Conservation (phyloP, 2,888 invertebrate species). For the Unio delphinus region DNA sequence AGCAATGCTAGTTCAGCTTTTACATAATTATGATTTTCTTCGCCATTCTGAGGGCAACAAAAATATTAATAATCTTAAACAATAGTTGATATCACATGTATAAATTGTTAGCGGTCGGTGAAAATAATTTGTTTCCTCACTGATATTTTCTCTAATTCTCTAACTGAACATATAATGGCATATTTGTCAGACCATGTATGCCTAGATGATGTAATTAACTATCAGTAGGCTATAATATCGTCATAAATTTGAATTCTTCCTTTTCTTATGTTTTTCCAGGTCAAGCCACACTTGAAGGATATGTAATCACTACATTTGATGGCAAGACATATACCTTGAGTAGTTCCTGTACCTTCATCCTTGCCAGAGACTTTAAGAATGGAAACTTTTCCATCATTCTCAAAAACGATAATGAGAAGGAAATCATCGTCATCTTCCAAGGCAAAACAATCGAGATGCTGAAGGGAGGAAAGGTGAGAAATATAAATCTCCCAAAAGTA, state of each 20-base stretch:
- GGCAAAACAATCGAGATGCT: slow-evolving; percentile 43
- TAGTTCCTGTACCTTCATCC: slow-evolving; percentile 84
- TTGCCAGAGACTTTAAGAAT: slow-evolving; percentile 86
- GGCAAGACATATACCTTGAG: slow-evolving; percentile 82
- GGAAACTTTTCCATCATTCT: slow-evolving; percentile 86
- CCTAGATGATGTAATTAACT: slow-evolving; percentile 18
- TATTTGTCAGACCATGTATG: background rate
- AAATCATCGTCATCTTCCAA: slow-evolving; percentile 37
- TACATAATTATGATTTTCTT: too few species aligned
- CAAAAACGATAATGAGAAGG: slow-evolving; percentile 74
- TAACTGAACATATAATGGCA: background rate
- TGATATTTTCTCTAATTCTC: too few species aligned
- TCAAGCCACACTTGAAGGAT: slow-evolving; percentile 84
- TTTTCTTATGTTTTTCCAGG: slow-evolving; percentile 74
- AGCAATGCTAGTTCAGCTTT: too few species aligned
- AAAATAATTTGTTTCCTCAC: too few species aligned
- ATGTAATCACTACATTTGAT: slow-evolving; percentile 91
- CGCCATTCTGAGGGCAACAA: too few species aligned
- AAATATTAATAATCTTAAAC: too few species aligned
- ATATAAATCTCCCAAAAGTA: too few species aligned
- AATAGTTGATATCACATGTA: too few species aligned
- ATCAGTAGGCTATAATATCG: background rate
- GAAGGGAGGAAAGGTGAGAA: slow-evolving; percentile 40
- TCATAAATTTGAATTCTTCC: background rate
- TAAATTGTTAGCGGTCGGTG: too few species aligned